A percentile compares a stretch with the other conserved stretches of the same genome.
phyloP scores from a whole-genome alignment of 2,888 invertebrate species.

The Periphyllus acericola region DNA sequence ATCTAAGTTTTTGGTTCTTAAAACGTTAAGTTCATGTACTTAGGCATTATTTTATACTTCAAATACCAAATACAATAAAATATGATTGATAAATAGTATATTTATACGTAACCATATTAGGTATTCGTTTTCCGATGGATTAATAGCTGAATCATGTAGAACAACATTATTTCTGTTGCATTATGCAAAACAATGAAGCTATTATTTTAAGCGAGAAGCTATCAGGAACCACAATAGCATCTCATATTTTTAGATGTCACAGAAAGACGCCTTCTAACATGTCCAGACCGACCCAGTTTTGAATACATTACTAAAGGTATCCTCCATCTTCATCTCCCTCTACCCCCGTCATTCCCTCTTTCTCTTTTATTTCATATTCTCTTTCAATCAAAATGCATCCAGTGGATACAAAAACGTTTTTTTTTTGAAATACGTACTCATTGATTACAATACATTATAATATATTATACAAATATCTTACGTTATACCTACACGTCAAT shows the following conservation, averaged over 20 bases:
- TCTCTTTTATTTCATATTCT: background rate
- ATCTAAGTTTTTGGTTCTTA: no score
- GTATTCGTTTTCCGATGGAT: background rate
- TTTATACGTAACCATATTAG: background rate
- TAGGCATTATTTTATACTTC: no score
- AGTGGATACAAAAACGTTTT: background rate
- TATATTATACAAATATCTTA: background rate
- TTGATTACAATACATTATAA: background rate
- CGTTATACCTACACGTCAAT: background rate
- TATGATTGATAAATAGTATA: background rate
- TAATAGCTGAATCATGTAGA: background rate
- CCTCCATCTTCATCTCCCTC: background rate
- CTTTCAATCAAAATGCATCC: background rate
- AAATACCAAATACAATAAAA: background rate
- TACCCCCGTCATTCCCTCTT: background rate
- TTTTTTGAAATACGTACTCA: background rate
- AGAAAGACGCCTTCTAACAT: background rate
- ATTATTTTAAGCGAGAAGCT: slow-evolving; percentile 29
- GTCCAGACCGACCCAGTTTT: background rate
- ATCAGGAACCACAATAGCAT: slow-evolving; percentile 23
- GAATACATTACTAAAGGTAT: background rate
- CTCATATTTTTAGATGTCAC: slow-evolving; percentile 35
- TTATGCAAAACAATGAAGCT: background rate
- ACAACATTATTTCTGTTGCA: slow-evolving; percentile 6
- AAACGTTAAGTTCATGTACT: no score